Base-by-base conservation (phyloP, 2,888 invertebrate species). In the Cantharis nigra region DNA sequence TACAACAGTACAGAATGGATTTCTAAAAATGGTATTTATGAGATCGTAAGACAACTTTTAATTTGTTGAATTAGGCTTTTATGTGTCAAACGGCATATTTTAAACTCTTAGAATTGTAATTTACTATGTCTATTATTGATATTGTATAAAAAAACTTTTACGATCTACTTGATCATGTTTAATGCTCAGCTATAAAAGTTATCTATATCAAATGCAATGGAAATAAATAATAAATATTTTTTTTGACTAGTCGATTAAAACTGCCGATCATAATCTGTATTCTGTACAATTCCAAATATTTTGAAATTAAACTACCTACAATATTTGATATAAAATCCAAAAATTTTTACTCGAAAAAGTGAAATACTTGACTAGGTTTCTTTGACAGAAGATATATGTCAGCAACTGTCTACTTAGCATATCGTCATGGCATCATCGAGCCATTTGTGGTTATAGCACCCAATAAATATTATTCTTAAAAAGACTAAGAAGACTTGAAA, bases 361-460 rank as follows among this genome's bases (percentile, higher is more conserved):
- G 49, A 49, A 49, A 49, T 49, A n/a, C 49, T n/a, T 9, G 1
- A 23, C 13, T 23, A 26, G 65, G 30, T 70, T 64, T 74, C 14
- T 4, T 18, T 13, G 33, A 76, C 70, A 70, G 49, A 76, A 76
- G 77, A 77, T 73, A 74, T 73, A 77, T 77, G 77, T 74, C 77
- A 74, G 33, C 77, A 20, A 67, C 49, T 16, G 14, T 64, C 77
- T 74, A 71, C 71, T 77, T 77, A 77, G 63, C 74, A 71, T 77
- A 71, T 71, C 65, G 74, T 30, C 67, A 69, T 77, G 77, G 73
- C 74, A 74, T 77, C 77, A 71, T 74, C 77, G 74, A 65, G 71
- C 74, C 74, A 74, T 77, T 77, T 74, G 71, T 62, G 63, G 74
- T 49, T 33, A 62, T 64, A 77, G 28, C 74, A 69, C 73, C 72